Percentiles rank a stretch among this genome's conserved stretches.
Evolutionary conservation across 2,113 vertebrate species (phyloP).

Genomic region (Elephas maximus): DNA sequence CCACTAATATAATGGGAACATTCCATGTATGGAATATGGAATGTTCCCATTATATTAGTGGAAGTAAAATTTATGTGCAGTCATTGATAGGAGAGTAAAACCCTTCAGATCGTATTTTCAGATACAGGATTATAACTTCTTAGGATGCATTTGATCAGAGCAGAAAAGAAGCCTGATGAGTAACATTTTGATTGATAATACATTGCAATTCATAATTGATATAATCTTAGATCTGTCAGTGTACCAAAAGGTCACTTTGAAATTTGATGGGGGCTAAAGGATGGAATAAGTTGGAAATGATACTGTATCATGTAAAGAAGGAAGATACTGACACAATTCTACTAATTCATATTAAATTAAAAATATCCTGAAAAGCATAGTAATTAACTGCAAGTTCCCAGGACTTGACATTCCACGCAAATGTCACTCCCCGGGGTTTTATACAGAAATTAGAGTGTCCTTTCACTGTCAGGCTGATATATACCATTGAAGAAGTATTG

Average conservation of each 20-base stretch:
- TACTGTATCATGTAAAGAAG: conserved; percentile 67
- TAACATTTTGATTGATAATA: conserved; percentile 88
- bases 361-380: conserved; percentile 84
- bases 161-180: conserved; percentile 84
- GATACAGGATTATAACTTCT: conserved; percentile 83
- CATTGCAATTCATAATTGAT: conserved; percentile 87
- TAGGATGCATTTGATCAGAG: conserved; percentile 85
- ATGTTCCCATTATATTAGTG: conserved; percentile 81
- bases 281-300: conserved; percentile 78
- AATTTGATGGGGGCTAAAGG: conserved; percentile 78
- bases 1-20: conserved; percentile 80
- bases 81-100: conserved; percentile 82
- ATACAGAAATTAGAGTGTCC: conserved; percentile 86
- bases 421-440: conserved; percentile 88
- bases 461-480: conserved; percentile 87
- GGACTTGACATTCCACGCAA: conserved; percentile 87
- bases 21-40: conserved; percentile 74
- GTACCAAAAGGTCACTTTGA: conserved; percentile 86
- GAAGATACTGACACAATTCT: conserved; percentile 72
- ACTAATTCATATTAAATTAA: conserved; percentile 85
- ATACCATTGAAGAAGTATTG: conserved; percentile 74
- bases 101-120: conserved; percentile 85
- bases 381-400: conserved; percentile 89
- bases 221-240: conserved; percentile 85
- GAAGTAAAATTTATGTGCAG: conserved; percentile 85